Evolutionary conservation across 1,140 invertebrate genomes (phyloP), one percentile per base, ranked within the genome.

Genomic region (Rhizoglyphus robini): DNA sequence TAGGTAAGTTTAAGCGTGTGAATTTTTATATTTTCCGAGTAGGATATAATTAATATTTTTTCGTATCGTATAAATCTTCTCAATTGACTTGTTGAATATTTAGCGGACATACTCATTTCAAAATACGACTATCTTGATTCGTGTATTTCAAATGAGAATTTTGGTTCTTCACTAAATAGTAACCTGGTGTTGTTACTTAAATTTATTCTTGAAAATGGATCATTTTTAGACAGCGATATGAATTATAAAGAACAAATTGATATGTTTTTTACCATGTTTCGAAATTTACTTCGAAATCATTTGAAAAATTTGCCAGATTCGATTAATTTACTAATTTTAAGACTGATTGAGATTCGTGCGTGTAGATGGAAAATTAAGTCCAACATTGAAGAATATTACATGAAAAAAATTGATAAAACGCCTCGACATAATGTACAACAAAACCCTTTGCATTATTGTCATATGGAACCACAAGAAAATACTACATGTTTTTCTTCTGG

Each of bases 311-410:
- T 60, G 27, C 58, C 58, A 41, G 58, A 60, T 60, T 60, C 58
- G 85, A 89, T 77, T 81, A 83, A 72, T 78, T 80, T 89, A 73
- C 84, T 88, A 76, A 80, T 93, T 68, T 80, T 93, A 72, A 88
- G 91, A 79, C 78, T 91, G 41, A 88, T 93, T 69, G 89, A 93
- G 79, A 79, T 91, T 68, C 79, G 89, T 75, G 88, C 88, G 58
- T 87, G 87, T 75, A 83, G 86, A 71, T 93, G 88, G 88, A 83
- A 84, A 72, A 82, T 83, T 63, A 83, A 82, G 68, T 86, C 88
- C 75, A 83, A 85, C 67, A 83, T 88, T 77, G 84, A 83, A 76
- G 82, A 83, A 68, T 91, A 89, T 76, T 90, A 90, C 73, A 83
- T 83, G 71, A 83, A 86, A 71, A 88, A 88, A 77, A 80, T 85